phyloP scores from a whole-genome alignment of 1,140 invertebrate genomes.

The Cardiocondyla obscurior region DNA sequence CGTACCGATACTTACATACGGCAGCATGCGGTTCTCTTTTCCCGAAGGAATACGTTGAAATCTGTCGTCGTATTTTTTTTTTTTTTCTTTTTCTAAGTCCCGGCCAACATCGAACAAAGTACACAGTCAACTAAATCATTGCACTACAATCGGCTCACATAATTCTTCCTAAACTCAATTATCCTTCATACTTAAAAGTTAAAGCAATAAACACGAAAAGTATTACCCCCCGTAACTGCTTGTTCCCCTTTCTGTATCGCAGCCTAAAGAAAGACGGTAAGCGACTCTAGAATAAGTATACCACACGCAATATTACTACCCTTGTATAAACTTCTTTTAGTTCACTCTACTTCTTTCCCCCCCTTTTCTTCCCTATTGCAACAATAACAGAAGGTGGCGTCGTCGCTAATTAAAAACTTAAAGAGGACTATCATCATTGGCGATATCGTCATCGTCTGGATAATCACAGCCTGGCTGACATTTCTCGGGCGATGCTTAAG shows the following conservation, averaged over 20 bases:
- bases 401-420: constrained; percentile 17
- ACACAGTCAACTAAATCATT: constrained; percentile 19
- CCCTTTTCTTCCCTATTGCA: not conserved
- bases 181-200: not conserved
- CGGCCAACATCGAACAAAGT: constrained; percentile 3
- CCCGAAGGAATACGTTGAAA: not conserved
- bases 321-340: constrained; percentile 12
- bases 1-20: constrained; percentile 17
- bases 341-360: not conserved
- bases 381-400: constrained; percentile 13
- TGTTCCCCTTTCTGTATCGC: constrained; percentile 35
- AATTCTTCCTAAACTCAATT: not conserved
- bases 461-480: constrained; percentile 79
- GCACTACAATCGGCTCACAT: constrained; percentile 1
- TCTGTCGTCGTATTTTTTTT: not conserved
- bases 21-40: not conserved
- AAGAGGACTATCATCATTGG: constrained; percentile 34
- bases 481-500: constrained; percentile 70
- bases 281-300: constrained; percentile 17
- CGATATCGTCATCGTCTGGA: constrained; percentile 53
- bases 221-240: not conserved
- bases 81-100: not conserved
- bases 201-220: not conserved
- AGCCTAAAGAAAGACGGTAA: constrained; percentile 5
- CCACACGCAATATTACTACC: not conserved